Base-by-base conservation (phyloP, 1,140 invertebrate genomes). In the Pseudomyrmex pallidus region DNA sequence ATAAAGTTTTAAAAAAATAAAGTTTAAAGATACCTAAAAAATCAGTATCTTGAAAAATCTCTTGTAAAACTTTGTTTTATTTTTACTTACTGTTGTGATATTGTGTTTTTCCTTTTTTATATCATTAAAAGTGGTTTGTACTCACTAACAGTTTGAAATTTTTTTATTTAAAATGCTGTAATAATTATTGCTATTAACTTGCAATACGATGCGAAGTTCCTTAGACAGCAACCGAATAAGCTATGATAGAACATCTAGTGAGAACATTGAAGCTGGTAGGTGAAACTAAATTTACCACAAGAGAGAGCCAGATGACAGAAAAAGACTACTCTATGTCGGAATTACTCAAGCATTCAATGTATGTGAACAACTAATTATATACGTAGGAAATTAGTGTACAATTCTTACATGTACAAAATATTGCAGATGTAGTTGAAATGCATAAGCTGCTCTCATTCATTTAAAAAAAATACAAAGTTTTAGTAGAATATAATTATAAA, bases 221-320 rank as follows among this genome's bases (percentile, higher is more conserved):
- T 72, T 74, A 63, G 15, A 54, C 59, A 82, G 52, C 62, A 76
- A 89, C 90, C 91, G 90, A 92, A 91, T 92, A 91, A 90, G 86
- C 90, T 87, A 89, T 89, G 77, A 82, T 87, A 86, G 88, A 91
- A 86, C 85, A 90, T 88, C 90, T 90, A 91, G 92, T 92, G 76
- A 82, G 85, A 90, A 87, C 90, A 91, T 86, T 90, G 91, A 92
- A 92, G 91, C 90, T 87, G 90, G 88, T 90, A 92, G 91, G 91
- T 92, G 93, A 92, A 91, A 94, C 93, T 94, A 94, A 94, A 94
- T 93, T 94, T 94, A 94, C 90, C 90, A 73, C 89, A 82, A 90
- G 35, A 35, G 90, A 90, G 35, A 35, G 90, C 78, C 88, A 87
- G 82, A 91, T 85, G 91, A 88, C 80, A 87, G 82, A 87, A 86